Conservation (phyloP, 2,888 invertebrate species). For the Torymus texanus region DNA sequence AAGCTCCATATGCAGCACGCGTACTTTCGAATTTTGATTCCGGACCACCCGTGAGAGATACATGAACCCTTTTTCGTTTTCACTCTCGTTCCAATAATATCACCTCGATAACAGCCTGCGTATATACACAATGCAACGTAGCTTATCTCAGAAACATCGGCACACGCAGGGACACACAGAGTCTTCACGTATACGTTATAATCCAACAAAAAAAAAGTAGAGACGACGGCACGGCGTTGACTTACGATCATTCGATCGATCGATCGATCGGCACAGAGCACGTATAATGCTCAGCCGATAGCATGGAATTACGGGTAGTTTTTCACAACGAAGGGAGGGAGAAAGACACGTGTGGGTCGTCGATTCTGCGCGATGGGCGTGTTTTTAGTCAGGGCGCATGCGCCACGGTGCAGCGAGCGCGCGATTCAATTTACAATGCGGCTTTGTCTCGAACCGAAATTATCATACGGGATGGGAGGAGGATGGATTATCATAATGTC, state of each 20-base stretch:
- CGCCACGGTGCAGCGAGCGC: constrained; percentile 23
- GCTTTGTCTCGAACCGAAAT: constrained; percentile 71
- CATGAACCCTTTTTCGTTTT: constrained; percentile 9
- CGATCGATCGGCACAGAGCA: background rate
- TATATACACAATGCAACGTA: background rate
- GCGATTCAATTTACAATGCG: constrained; percentile 73
- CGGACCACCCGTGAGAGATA: too few species aligned
- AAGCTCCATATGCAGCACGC: too few species aligned
- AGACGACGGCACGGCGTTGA: background rate
- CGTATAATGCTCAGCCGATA: constrained; percentile 15
- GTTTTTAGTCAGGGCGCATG: constrained; percentile 22
- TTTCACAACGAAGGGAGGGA: background rate
- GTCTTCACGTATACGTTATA: background rate
- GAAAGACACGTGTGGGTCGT: constrained; percentile 10
- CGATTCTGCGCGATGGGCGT: constrained; percentile 18
- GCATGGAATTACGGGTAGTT: constrained; percentile 38
- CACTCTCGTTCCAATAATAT: constrained; percentile 35
- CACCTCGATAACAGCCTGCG: constrained; percentile 17
- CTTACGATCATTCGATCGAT: constrained; percentile 17
- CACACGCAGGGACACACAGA: background rate
- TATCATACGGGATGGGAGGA: constrained; percentile 66
- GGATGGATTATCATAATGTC: constrained; percentile 23
- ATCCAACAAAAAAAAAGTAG: background rate
- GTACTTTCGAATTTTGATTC: too few species aligned
- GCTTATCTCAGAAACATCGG: constrained; percentile 9